These are phyloP conservation scores for Rhopalosiphum maidis DNA, from an alignment of 1,140 invertebrate genomes.

Conservation along the genomic window DNA sequence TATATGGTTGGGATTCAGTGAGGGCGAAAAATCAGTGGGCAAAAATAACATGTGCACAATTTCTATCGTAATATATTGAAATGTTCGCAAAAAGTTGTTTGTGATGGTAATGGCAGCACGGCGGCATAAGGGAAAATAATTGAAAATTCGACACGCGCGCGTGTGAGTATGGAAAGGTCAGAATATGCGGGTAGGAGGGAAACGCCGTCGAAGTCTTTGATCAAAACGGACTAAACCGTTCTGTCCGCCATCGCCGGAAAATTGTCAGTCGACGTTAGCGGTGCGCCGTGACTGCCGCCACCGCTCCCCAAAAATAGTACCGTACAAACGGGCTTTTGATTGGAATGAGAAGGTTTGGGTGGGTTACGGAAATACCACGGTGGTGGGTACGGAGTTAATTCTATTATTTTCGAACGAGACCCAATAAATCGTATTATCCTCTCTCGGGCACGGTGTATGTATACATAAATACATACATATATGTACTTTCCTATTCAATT, in stretches of 20 bases:
- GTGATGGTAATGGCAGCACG: background rate
- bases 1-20: background rate
- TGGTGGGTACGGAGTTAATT: background rate
- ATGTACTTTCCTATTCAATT: background rate
- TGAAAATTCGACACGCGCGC: background rate
- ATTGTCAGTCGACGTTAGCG: background rate
- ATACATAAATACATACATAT: background rate
- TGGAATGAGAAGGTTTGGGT: too few species aligned
- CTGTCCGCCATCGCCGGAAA: background rate
- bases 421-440: conserved; percentile 41
- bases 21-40: background rate
- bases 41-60: background rate
- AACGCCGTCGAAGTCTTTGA: background rate
- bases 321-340: conserved; percentile 25
- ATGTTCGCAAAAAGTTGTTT: background rate
- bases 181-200: background rate
- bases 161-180: background rate
- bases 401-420: conserved; percentile 21
- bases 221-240: background rate
- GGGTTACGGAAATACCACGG: background rate
- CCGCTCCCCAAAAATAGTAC: background rate
- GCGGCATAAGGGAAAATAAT: background rate
- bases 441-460: background rate
- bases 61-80: background rate
- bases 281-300: background rate